Percentiles rank a stretch among this genome's conserved stretches.
Conservation (phyloP, 2,888 invertebrate species). For the Cryptocheilus praepositus region DNA sequence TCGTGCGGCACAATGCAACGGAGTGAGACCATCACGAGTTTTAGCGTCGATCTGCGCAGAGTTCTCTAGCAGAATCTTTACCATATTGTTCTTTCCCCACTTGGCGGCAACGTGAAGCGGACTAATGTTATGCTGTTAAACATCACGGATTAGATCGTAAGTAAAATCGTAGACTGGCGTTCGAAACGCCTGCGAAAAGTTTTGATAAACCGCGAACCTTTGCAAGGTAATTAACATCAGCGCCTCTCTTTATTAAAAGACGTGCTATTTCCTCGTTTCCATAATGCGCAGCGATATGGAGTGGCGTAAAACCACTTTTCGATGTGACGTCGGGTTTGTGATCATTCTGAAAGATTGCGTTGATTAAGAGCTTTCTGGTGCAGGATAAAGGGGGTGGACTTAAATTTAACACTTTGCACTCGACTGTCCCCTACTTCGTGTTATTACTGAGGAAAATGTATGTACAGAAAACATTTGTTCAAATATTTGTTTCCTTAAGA, state of each 20-base stretch:
- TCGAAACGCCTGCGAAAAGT: neutral
- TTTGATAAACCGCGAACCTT: slow-evolving; percentile 77
- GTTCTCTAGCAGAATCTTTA: slow-evolving; percentile 90
- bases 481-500: too few relatives aligned
- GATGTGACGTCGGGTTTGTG: slow-evolving; percentile 98
- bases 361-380: neutral
- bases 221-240: slow-evolving; percentile 96
- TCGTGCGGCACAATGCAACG: slow-evolving; percentile 96
- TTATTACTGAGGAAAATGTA: too few relatives aligned
- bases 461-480: too few relatives aligned
- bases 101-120: slow-evolving; percentile 98
- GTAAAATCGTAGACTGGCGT: neutral
- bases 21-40: slow-evolving; percentile 96
- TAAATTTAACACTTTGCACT: too few relatives aligned
- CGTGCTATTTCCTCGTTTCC: slow-evolving; percentile 96
- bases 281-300: slow-evolving; percentile 99
- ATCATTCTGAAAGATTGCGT: slow-evolving; percentile 81
- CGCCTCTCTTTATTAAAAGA: slow-evolving; percentile 91
- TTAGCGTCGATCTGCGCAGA: slow-evolving; percentile 92
- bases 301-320: slow-evolving; percentile 97
- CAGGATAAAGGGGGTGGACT: neutral
- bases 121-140: slow-evolving; percentile 90
- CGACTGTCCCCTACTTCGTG: too few relatives aligned
- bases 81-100: slow-evolving; percentile 98
- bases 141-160: slow-evolving; percentile 24